Evolutionary conservation across 2,888 invertebrate species (phyloP).

Genomic region (Mylabris sibirica): DNA sequence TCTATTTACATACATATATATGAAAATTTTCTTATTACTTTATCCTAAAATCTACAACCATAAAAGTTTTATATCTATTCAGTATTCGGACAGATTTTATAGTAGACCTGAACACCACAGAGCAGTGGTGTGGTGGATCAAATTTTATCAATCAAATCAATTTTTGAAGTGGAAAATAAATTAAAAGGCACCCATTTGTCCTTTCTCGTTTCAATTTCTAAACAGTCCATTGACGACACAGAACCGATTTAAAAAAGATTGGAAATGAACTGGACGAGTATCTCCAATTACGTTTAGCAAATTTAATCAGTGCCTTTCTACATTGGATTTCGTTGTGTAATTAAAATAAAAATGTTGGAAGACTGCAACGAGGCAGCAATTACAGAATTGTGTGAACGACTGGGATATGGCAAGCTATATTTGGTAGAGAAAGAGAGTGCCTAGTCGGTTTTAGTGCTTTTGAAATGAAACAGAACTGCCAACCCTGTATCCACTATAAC

Average conservation of each 20-base stretch:
- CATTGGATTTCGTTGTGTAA: slow-evolving; percentile 17
- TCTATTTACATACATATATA: slow-evolving; percentile 45
- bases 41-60: slow-evolving; percentile 14
- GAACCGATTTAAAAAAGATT: background rate
- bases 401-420: slow-evolving; percentile 35
- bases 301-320: slow-evolving; percentile 12
- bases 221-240: background rate
- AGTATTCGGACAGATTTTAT: slow-evolving; percentile 22
- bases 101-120: slow-evolving; percentile 7
- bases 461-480: slow-evolving; percentile 39
- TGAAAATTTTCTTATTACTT: slow-evolving; percentile 19
- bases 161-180: background rate
- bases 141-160: background rate
- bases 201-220: background rate
- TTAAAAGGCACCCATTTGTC: background rate
- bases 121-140: slow-evolving; percentile 12
- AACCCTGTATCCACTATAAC: slow-evolving; percentile 13
- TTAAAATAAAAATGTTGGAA: slow-evolving; percentile 34
- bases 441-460: slow-evolving; percentile 20
- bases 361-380: slow-evolving; percentile 32
- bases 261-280: background rate
- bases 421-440: slow-evolving; percentile 9
- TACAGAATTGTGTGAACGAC: slow-evolving; percentile 35
- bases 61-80: slow-evolving; percentile 19
- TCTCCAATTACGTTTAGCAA: slow-evolving; percentile 10